Conservation (phyloP, 2,888 invertebrate species). For the Acrocyrtus sp. region DNA sequence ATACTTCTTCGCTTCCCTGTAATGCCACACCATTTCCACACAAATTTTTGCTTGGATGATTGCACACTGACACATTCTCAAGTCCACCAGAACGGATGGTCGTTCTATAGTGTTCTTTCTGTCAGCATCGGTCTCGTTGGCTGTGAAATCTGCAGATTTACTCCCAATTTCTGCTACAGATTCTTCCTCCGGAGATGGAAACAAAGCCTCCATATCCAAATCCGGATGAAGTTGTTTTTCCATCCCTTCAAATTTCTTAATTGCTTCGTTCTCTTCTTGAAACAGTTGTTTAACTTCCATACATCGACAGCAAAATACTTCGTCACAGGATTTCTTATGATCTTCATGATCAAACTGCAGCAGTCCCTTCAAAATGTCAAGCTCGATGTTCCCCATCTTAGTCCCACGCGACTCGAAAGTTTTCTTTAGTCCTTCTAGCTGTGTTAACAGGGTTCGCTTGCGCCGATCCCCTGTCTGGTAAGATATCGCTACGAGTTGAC, state of each 20-base stretch:
- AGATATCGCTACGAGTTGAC: not conserved
- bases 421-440: slow-evolving; percentile 51
- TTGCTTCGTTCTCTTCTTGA: slow-evolving; percentile 15
- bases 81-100: slow-evolving; percentile 33
- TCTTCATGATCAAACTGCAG: slow-evolving; percentile 45
- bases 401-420: slow-evolving; percentile 41
- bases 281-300: not conserved
- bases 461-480: not conserved
- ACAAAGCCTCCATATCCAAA: not conserved
- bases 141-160: not conserved
- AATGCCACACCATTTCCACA: slow-evolving; percentile 59
- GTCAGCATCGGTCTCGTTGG: no score
- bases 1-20: slow-evolving; percentile 59
- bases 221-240: slow-evolving; percentile 9
- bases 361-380: slow-evolving; percentile 53
- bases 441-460: slow-evolving; percentile 29
- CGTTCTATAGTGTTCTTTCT: no score
- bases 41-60: slow-evolving; percentile 57
- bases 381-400: slow-evolving; percentile 52
- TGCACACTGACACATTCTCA: slow-evolving; percentile 59
- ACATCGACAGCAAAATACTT: not conserved
- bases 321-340: not conserved
- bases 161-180: not conserved
- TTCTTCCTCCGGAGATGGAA: not conserved
- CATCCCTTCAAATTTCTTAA: slow-evolving; percentile 12